Conservation (phyloP, 2,113 vertebrate species). For the Brachyhypopomus occidentalis region DNA sequence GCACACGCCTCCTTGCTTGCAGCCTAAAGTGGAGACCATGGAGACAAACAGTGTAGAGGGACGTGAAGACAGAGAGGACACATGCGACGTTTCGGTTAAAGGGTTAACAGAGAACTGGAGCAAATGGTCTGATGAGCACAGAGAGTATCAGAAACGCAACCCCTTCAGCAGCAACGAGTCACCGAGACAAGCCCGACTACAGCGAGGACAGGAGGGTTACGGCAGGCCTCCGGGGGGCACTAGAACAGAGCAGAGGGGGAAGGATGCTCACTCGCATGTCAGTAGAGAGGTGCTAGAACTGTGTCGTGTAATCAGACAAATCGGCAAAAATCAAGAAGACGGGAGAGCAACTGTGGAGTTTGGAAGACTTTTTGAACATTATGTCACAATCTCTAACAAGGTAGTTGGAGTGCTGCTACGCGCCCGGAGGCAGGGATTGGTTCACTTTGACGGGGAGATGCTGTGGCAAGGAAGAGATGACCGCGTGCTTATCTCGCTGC, state of each 20-base stretch:
- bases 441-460: constrained; percentile 90
- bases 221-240: constrained; percentile 84
- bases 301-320: constrained; percentile 76
- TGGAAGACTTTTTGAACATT: constrained; percentile 82
- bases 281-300: constrained; percentile 82
- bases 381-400: constrained; percentile 89
- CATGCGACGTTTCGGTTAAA: constrained; percentile 68
- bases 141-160: constrained; percentile 83
- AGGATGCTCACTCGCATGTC: constrained; percentile 80
- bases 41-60: constrained; percentile 44
- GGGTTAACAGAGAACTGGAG: constrained; percentile 83
- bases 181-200: constrained; percentile 22
- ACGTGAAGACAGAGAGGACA: constrained; percentile 35
- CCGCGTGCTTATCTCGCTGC: constrained; percentile 77
- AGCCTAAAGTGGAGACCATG: constrained; percentile 44
- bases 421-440: constrained; percentile 83
- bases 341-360: constrained; percentile 74
- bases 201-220: constrained; percentile 72
- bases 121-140: constrained; percentile 80
- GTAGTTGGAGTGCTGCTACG: constrained; percentile 85
- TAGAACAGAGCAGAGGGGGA: constrained; percentile 81
- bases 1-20: background rate
- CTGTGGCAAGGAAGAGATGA: constrained; percentile 91
- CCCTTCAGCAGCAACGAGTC: constrained; percentile 78
- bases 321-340: constrained; percentile 67